Evolutionary conservation across 2,797 vertebrate genomes (phyloP).

Genomic region (Gallinago nigripennis): DNA sequence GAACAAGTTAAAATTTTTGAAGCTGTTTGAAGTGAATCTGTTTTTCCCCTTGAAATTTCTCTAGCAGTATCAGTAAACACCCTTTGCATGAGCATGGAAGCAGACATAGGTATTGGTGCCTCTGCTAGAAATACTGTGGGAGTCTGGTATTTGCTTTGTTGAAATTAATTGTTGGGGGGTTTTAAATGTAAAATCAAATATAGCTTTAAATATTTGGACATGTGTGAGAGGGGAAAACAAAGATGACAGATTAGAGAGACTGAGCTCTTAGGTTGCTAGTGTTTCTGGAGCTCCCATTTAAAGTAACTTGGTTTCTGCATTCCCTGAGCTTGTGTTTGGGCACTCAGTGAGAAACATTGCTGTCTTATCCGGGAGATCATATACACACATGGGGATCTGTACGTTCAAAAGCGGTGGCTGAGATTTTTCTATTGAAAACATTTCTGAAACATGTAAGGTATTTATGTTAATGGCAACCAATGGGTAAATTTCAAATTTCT

Average conservation of each 20-base stretch:
- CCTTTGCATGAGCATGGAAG: not conserved
- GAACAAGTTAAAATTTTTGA: not conserved
- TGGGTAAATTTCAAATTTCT: not conserved
- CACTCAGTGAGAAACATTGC: not conserved
- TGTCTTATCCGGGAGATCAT: rapidly evolving
- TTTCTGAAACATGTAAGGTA: not conserved
- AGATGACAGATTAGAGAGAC: not conserved
- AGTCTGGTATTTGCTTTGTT: not conserved
- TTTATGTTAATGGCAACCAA: not conserved
- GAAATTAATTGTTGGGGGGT: not conserved
- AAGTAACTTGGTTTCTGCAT: not conserved
- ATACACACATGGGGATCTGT: rapidly evolving
- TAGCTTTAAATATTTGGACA: not conserved
- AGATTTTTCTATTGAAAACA: not conserved
- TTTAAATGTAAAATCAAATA: not conserved
- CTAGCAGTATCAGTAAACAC: not conserved
- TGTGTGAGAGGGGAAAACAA: not conserved
- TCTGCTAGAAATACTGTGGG: not conserved
- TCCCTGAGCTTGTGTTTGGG: not conserved
- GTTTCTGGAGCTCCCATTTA: not conserved
- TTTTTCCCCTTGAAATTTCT: not conserved
- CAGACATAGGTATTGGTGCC: not conserved
- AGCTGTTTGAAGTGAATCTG: not conserved
- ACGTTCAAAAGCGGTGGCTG: not conserved
- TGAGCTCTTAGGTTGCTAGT: not conserved